phyloP scores from a whole-genome alignment of 2,113 vertebrate species.

The Trematocara nigrifrons region DNA sequence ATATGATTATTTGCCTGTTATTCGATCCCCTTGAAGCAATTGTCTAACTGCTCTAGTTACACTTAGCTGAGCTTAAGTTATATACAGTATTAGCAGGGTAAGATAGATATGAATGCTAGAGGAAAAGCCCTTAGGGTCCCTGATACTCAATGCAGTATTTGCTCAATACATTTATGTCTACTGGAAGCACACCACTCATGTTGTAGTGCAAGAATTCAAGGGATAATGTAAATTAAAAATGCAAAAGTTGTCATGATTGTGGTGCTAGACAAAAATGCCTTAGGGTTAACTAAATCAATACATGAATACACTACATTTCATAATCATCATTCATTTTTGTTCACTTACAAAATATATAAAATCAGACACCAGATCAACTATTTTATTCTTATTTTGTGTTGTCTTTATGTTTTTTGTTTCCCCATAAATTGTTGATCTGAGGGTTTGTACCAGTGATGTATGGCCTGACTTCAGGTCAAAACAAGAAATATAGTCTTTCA shows the following conservation, averaged over 20 bases:
- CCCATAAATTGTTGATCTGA: neutral
- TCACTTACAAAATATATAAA: neutral
- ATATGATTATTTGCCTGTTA: neutral
- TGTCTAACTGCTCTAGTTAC: neutral
- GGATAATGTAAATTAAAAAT: neutral
- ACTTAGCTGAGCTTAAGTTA: neutral
- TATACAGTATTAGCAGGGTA: neutral
- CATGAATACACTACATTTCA: neutral
- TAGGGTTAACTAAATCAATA: neutral
- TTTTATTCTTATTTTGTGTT: neutral
- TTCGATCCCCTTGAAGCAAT: neutral
- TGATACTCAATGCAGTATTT: neutral
- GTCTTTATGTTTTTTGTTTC: neutral
- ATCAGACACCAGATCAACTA: neutral
- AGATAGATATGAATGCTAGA: neutral
- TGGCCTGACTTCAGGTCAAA: constrained; percentile 24
- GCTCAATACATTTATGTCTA: neutral
- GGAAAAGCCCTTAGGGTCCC: neutral
- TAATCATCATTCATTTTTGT: neutral
- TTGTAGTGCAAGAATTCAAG: neutral
- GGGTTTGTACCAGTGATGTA: constrained; percentile 17
- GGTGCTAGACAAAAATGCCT: neutral
- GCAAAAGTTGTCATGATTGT: neutral
- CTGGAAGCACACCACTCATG: neutral
- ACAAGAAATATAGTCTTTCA: constrained; percentile 15